Conservation (phyloP, 2,113 vertebrate species). For the Corythornis vintsioides region DNA sequence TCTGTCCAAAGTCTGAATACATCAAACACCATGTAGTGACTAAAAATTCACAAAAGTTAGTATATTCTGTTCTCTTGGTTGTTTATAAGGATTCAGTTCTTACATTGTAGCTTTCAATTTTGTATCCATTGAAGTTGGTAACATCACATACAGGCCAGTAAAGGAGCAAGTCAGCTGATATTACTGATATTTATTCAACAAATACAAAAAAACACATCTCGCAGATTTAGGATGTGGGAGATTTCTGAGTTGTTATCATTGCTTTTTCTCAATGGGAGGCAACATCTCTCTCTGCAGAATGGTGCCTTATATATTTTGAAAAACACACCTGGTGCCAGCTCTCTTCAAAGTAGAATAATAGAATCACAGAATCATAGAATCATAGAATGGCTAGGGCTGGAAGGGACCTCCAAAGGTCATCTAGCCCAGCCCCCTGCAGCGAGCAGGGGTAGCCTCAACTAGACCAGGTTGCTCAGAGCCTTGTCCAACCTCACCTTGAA, state of each 20-base stretch:
- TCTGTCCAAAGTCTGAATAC: background rate
- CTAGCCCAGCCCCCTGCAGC: too few species aligned
- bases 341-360: background rate
- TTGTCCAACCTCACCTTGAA: too few species aligned
- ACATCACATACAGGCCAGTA: background rate
- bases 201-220: background rate
- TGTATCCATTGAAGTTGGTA: background rate
- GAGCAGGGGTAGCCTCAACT: too few species aligned
- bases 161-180: background rate
- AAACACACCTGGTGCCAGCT: fast-evolving
- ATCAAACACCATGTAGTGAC: background rate
- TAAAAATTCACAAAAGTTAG: background rate
- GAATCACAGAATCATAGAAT: too few species aligned
- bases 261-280: background rate
- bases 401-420: too few species aligned
- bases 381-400: too few species aligned
- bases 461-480: too few species aligned
- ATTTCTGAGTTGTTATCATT: background rate
- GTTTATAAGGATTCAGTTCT: background rate
- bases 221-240: background rate
- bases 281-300: background rate
- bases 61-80: background rate
- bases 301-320: background rate
- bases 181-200: background rate
- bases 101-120: background rate